Evolutionary conservation across 1,140 invertebrate genomes (phyloP).

Genomic region (Idris sp.): DNA sequence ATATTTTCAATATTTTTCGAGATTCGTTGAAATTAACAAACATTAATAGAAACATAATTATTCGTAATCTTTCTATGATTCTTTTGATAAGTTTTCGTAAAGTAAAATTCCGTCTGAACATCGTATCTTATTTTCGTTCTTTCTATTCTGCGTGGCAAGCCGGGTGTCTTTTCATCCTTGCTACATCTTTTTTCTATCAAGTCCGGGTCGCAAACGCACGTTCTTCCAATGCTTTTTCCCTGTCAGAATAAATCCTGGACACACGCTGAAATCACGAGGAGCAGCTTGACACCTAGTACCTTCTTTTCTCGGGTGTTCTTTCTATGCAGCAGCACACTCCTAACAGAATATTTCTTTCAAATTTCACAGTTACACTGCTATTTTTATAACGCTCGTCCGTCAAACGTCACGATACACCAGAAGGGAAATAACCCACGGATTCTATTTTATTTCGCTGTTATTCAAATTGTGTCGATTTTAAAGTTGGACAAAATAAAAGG

Average conservation of each 20-base stretch:
- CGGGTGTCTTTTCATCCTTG: slow-evolving; percentile 16
- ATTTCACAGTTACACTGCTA: slow-evolving; percentile 10
- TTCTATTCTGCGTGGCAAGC: slow-evolving; percentile 6
- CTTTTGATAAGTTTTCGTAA: too few species aligned
- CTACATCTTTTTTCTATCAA: slow-evolving; percentile 35
- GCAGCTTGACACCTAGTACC: slow-evolving; percentile 30
- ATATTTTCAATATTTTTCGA: too few species aligned
- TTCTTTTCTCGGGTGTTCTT: slow-evolving; percentile 9
- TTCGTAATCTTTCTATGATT: too few species aligned
- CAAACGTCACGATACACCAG: too few species aligned
- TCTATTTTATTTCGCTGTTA: too few species aligned
- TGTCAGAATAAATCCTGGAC: slow-evolving; percentile 38
- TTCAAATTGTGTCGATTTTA: too few species aligned
- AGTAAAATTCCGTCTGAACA: too few species aligned
- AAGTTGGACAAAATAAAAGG: too few species aligned
- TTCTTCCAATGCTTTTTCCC: slow-evolving; percentile 31
- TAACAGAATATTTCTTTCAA: slow-evolving; percentile 34
- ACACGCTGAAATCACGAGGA: slow-evolving; percentile 26
- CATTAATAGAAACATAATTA: too few species aligned
- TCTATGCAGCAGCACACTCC: slow-evolving; percentile 5
- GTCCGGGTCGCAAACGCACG: slow-evolving; percentile 14
- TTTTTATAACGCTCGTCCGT: slow-evolving; percentile 24
- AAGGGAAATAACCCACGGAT: too few species aligned
- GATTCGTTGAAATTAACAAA: too few species aligned
- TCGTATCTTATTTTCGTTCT: too few species aligned